Base-by-base conservation (phyloP, 2,113 vertebrate genomes). In the Aix galericulata region DNA sequence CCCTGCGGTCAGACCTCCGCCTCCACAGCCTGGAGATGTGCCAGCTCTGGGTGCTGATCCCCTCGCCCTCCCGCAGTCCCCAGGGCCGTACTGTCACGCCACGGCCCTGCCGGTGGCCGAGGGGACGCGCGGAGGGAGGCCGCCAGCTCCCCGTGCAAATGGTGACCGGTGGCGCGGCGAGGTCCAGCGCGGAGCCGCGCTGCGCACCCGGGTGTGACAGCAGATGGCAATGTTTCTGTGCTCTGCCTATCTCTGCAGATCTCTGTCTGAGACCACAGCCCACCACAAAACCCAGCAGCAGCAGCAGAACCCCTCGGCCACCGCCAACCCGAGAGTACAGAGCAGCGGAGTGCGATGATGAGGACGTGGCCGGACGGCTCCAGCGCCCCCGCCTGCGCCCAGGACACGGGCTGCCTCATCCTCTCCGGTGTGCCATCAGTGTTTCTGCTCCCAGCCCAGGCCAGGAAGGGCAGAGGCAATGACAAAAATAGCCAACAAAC, bases 161-260 rank as follows among this genome's bases (percentile, higher is more conserved):
- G 17, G 52, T 89, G 90, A 40, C 91, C 34, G 0, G 76, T 1
- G 0, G 62, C 38, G 1, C 17, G 72, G 81, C 87, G 21, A 36
- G 23, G 88, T 40, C 92, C 86, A 6, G 4, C 0, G 13, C 21
- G 13, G 18, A 44, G 64, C 64, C 13, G 8, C 7, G 3, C 83
- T 46, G 86, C 1, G 11, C 38, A 50, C 78, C 79, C 13, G 13
- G 82, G 69, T 52, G 23, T 94, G 96, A 95, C 96, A 97, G 96
- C 96, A 96, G 96, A 96, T 97, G 96, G 96, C 96, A 97, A 96
- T 96, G 91, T 97, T 97, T 96, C 93, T 90, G 94, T 96, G 93
- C 91, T 91, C 87, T 93, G 76, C 50, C 15, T 66, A 29, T 87
- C 78, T 71, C 76, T 1, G 6, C 85, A 34, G 60, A 60, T 78